phyloP scores from a whole-genome alignment of 2,113 vertebrate genomes.

The Cephalopterus ornatus region DNA sequence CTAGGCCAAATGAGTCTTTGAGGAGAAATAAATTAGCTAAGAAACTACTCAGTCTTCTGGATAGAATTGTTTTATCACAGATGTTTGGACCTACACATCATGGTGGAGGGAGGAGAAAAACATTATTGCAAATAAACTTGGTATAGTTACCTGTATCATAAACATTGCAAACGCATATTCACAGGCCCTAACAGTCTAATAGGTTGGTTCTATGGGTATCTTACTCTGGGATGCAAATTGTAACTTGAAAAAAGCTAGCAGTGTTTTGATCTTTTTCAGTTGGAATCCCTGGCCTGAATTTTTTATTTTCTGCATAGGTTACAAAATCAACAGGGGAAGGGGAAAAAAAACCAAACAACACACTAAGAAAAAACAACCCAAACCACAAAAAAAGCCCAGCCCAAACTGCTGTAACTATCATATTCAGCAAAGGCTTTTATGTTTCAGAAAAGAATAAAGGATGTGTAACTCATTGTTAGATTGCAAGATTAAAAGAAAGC shows the following conservation, averaged over 20 bases:
- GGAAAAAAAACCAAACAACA: background rate
- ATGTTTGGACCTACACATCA: background rate
- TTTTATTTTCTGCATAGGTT: background rate
- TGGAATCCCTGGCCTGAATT: background rate
- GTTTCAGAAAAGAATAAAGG: background rate
- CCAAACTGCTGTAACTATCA: background rate
- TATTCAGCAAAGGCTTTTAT: background rate
- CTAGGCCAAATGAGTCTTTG: background rate
- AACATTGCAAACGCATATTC: background rate
- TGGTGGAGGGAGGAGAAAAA: accelerated
- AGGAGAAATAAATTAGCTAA: background rate
- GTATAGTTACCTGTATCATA: background rate
- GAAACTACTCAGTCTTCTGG: background rate
- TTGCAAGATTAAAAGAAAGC: slow-evolving; percentile 29
- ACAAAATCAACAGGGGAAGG: background rate
- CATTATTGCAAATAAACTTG: background rate
- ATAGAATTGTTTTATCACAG: background rate
- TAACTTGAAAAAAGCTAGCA: background rate
- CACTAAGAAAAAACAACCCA: accelerated
- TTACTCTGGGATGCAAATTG: background rate
- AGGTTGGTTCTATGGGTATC: background rate
- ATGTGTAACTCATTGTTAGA: background rate
- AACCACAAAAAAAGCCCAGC: background rate
- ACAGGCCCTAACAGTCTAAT: background rate
- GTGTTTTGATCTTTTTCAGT: background rate